phyloP scores from a whole-genome alignment of 2,888 invertebrate genomes.

The Sipha maydis region DNA sequence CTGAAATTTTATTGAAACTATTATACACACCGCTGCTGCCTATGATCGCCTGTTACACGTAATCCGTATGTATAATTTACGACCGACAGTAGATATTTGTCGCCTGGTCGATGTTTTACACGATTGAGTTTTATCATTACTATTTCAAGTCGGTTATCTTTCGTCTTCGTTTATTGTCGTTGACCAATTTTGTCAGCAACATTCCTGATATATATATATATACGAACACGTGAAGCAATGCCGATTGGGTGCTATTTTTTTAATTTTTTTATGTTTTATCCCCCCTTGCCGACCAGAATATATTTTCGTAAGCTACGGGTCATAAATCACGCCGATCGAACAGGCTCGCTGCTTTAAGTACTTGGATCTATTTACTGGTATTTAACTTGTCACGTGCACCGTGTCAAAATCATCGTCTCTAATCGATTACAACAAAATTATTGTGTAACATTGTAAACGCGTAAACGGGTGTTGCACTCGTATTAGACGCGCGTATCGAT shows the following conservation, averaged over 20 bases:
- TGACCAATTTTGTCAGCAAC: not conserved
- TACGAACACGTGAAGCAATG: not conserved
- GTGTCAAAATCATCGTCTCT: not conserved
- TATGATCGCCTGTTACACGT: constrained; percentile 33
- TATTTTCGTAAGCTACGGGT: not conserved
- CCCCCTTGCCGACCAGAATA: not conserved
- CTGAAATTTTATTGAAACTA: constrained; percentile 7
- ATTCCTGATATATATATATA: not conserved
- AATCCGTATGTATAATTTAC: constrained; percentile 23
- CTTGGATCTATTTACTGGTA: not conserved
- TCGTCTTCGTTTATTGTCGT: not conserved
- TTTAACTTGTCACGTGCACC: not conserved
- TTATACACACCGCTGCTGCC: not conserved
- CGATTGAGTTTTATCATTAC: constrained; percentile 13
- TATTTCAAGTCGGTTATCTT: not conserved
- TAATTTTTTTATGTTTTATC: not conserved
- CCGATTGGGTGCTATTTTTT: not conserved
- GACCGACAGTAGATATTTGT: not conserved
- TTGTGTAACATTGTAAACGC: not conserved
- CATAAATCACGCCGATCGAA: not conserved
- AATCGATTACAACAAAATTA: not conserved
- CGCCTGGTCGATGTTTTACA: not conserved
- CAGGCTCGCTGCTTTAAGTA: not conserved
- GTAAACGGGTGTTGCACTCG: too few relatives aligned
- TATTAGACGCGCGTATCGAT: too few relatives aligned